Conservation (phyloP, 2,797 vertebrate genomes). For the Sylvia borin region DNA sequence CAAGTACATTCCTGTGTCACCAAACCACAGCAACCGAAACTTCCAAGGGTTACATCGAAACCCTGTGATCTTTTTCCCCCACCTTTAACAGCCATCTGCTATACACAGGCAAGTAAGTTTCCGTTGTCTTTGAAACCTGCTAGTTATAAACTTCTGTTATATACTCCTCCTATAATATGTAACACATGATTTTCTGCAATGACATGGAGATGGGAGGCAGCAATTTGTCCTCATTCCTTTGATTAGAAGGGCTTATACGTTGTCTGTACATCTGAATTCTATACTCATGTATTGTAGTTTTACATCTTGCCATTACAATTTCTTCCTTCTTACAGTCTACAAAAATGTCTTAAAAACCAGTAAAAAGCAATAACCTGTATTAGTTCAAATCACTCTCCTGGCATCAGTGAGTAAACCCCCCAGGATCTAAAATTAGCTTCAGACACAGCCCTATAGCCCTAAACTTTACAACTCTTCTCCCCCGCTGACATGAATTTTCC, state of each 20-base stretch:
- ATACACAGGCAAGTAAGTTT: background rate
- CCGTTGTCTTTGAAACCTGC: background rate
- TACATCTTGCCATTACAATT: background rate
- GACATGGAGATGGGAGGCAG: background rate
- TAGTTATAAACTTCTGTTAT: background rate
- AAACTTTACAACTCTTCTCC: background rate
- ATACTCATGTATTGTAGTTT: background rate
- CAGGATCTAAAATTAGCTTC: background rate
- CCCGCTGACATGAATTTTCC: rapidly evolving
- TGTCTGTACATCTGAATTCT: background rate
- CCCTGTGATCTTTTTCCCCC: background rate
- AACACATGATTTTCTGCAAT: background rate
- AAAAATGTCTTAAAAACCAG: background rate
- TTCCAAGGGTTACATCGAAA: background rate
- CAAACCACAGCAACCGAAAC: background rate
- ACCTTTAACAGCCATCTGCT: background rate
- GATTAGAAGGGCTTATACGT: background rate
- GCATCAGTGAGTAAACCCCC: background rate
- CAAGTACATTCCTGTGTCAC: background rate
- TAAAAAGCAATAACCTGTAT: background rate
- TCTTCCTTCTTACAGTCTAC: background rate
- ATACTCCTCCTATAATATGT: background rate
- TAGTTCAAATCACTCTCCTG: background rate
- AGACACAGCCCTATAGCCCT: background rate
- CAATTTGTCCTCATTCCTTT: background rate